Percentiles rank a stretch among this genome's conserved stretches.
These are phyloP conservation scores for Chauna torquata DNA, from an alignment of 2,113 vertebrate genomes.

Conservation along the genomic window DNA sequence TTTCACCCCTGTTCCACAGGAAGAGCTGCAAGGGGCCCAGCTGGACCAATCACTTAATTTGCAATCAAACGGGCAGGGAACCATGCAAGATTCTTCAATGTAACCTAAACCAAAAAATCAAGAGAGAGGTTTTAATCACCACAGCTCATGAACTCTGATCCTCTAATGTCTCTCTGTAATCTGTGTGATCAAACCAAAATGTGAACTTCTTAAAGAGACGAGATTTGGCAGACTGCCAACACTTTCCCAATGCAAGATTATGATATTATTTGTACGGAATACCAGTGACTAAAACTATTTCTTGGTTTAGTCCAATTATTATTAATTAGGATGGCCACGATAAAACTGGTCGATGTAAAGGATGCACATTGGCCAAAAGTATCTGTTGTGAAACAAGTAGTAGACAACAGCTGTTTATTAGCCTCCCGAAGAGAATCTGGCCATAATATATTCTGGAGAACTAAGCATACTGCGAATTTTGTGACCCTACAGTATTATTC, in stretches of 20 bases:
- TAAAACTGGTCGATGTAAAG: not conserved
- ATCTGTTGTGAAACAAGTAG: not conserved
- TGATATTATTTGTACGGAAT: not conserved
- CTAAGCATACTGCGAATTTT: not conserved
- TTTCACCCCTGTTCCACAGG: conserved; percentile 89
- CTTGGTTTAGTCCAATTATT: not conserved
- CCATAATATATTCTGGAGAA: not conserved
- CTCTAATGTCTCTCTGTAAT: not conserved
- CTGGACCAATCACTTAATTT: conserved; percentile 94
- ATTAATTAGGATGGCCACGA: not conserved
- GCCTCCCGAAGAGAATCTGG: not conserved
- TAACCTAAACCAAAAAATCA: conserved; percentile 82
- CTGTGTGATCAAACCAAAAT: not conserved
- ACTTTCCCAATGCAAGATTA: fast-evolving
- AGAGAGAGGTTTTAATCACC: conserved; percentile 3
- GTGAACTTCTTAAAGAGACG: not conserved
- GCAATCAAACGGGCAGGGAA: conserved; percentile 95
- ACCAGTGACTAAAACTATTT: not conserved
- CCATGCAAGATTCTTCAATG: conserved; percentile 85
- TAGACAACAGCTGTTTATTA: not conserved
- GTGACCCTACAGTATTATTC: not conserved
- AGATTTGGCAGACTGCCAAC: not conserved
- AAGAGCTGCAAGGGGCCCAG: conserved; percentile 91
- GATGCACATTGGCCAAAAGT: fast-evolving
- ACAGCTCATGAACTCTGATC: fast-evolving